Evolutionary conservation across 2,797 vertebrate genomes (phyloP).

Genomic region (Micromesistius poutassou): DNA sequence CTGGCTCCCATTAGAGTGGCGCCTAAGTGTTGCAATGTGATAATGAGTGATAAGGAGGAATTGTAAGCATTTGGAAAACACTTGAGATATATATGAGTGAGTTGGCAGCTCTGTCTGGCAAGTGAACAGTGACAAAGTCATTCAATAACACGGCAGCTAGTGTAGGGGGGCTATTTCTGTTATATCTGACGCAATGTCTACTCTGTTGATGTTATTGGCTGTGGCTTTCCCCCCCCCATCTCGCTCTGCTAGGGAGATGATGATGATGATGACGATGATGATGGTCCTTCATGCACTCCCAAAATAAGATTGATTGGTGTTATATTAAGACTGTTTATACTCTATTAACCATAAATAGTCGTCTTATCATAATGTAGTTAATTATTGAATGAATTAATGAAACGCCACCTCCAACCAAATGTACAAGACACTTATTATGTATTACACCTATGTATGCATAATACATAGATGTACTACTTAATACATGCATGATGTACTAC

Average conservation of each 20-base stretch:
- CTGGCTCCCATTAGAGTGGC: neutral
- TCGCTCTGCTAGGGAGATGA: neutral
- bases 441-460: too few relatives aligned
- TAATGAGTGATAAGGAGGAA: neutral
- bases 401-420: neutral
- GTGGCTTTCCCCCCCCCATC: too few relatives aligned
- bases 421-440: neutral
- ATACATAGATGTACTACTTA: too few relatives aligned
- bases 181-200: too few relatives aligned
- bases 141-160: slow-evolving; percentile 51
- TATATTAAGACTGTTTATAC: neutral
- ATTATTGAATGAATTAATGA: neutral
- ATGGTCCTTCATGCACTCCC: neutral
- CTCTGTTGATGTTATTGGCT: too few relatives aligned
- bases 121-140: slow-evolving; percentile 54
- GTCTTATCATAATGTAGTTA: neutral
- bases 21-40: neutral
- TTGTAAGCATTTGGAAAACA: neutral
- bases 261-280: too few relatives aligned
- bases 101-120: slow-evolving; percentile 52
- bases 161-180: slow-evolving; percentile 17
- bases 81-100: slow-evolving; percentile 32
- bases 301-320: neutral
- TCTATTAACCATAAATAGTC: neutral
- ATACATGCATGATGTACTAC: too few relatives aligned